Evolutionary conservation across 2,888 invertebrate genomes (phyloP).

Genomic region (Cetonia aurata): DNA sequence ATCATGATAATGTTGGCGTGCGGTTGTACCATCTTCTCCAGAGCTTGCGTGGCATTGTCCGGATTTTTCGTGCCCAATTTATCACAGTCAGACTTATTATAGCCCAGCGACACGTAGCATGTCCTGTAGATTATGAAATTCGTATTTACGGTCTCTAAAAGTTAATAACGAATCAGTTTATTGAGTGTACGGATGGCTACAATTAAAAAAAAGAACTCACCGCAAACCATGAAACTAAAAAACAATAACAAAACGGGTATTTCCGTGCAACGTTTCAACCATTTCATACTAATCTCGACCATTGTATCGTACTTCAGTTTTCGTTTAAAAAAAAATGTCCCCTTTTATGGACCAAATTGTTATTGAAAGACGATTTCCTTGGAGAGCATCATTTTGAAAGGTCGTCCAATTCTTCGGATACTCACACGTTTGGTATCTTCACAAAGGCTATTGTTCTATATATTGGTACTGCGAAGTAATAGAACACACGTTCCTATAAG

Average conservation of each 20-base stretch:
- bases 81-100: constrained; percentile 73
- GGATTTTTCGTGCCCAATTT: constrained; percentile 70
- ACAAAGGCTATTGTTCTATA: neutral
- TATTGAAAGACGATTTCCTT: neutral
- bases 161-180: neutral
- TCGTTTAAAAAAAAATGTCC: neutral
- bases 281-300: constrained; percentile 1
- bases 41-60: constrained; percentile 68
- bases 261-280: constrained; percentile 11
- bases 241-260: constrained; percentile 27
- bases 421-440: neutral
- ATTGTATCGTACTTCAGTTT: neutral
- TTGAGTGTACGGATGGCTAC: neutral
- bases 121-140: constrained; percentile 79
- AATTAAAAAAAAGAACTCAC: constrained; percentile 1
- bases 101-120: constrained; percentile 73
- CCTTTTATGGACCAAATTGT: neutral
- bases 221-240: constrained; percentile 32
- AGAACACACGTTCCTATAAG: no score
- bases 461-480: neutral
- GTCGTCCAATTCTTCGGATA: no score
- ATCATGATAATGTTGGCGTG: constrained; percentile 76
- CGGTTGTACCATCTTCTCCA: constrained; percentile 74
- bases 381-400: neutral
- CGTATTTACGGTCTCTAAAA: constrained; percentile 72